Conservation (phyloP, 2,888 invertebrate species). For the Chaitophorus viminalis region DNA sequence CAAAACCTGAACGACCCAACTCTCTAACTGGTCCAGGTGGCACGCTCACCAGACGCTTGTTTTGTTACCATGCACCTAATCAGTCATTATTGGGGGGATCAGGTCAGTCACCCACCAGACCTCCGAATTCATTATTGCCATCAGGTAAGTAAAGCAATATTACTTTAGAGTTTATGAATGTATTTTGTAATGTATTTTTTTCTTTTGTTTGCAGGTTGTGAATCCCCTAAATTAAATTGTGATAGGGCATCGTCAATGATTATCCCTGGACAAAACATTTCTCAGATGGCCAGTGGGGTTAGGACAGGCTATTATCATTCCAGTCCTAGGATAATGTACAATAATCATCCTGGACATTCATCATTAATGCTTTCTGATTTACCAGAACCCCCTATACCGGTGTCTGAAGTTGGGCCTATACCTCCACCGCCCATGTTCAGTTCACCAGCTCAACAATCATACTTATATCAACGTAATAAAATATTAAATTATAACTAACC, state of each 20-base stretch:
- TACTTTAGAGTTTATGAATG: background rate
- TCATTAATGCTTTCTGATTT: slow-evolving; percentile 82
- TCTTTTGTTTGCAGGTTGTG: slow-evolving; percentile 44
- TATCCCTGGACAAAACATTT: slow-evolving; percentile 53
- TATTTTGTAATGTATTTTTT: background rate
- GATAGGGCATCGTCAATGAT: slow-evolving; percentile 48
- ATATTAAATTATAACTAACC: background rate
- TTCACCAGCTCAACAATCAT: slow-evolving; percentile 68
- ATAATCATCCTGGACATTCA: slow-evolving; percentile 62
- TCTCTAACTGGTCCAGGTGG: slow-evolving; percentile 80
- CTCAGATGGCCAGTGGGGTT: slow-evolving; percentile 38
- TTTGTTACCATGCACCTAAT: slow-evolving; percentile 84
- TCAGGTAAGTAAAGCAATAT: slow-evolving; percentile 60
- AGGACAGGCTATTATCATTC: slow-evolving; percentile 59
- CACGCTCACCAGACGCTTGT: slow-evolving; percentile 79
- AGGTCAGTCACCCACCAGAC: slow-evolving; percentile 56
- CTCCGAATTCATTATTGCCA: slow-evolving; percentile 62
- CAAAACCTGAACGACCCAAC: slow-evolving; percentile 64
- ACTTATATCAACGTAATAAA: slow-evolving; percentile 50
- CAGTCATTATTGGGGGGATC: slow-evolving; percentile 61
- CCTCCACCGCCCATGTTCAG: slow-evolving; percentile 96
- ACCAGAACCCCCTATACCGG: slow-evolving; percentile 90
- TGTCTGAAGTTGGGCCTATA: slow-evolving; percentile 92
- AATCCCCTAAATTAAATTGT: slow-evolving; percentile 53
- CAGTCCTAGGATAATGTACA: slow-evolving; percentile 51